Conservation (phyloP, 1,140 invertebrate genomes). For the Zaprionus gabonicus region DNA sequence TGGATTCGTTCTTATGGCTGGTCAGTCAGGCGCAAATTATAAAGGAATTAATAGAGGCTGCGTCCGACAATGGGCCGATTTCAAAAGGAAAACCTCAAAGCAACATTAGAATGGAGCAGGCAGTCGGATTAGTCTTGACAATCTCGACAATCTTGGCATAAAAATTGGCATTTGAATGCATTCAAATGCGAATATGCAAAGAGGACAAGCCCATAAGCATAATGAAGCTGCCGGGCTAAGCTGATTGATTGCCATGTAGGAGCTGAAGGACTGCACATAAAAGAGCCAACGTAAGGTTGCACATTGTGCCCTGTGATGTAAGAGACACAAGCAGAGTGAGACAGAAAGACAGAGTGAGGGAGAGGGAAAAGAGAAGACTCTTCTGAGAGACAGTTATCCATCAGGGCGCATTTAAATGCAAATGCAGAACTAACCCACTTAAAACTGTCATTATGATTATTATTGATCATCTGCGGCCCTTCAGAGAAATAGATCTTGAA, state of each 20-base stretch:
- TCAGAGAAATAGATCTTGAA: slow-evolving; percentile 47
- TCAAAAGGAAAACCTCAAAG: slow-evolving; percentile 65
- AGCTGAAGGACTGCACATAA: slow-evolving; percentile 35
- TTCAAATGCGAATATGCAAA: slow-evolving; percentile 65
- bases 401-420: slow-evolving; percentile 68
- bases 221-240: slow-evolving; percentile 75
- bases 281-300: slow-evolving; percentile 30
- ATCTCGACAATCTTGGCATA: slow-evolving; percentile 71
- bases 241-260: slow-evolving; percentile 70
- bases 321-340: slow-evolving; percentile 26
- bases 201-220: slow-evolving; percentile 64
- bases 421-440: slow-evolving; percentile 75
- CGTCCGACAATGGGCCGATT: slow-evolving; percentile 54
- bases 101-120: slow-evolving; percentile 42
- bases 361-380: background rate
- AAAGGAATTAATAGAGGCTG: slow-evolving; percentile 76
- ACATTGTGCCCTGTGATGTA: slow-evolving; percentile 65
- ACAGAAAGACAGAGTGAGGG: background rate
- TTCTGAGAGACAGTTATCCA: slow-evolving; percentile 61
- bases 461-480: slow-evolving; percentile 72
- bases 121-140: slow-evolving; percentile 56
- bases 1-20: slow-evolving; percentile 52
- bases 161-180: slow-evolving; percentile 75
- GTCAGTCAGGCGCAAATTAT: slow-evolving; percentile 82
- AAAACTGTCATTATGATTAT: slow-evolving; percentile 82